Evolutionary conservation across 2,113 vertebrate species (phyloP), one percentile per base, ranked within the genome.

Genomic region (Aptenodytes forsteri): DNA sequence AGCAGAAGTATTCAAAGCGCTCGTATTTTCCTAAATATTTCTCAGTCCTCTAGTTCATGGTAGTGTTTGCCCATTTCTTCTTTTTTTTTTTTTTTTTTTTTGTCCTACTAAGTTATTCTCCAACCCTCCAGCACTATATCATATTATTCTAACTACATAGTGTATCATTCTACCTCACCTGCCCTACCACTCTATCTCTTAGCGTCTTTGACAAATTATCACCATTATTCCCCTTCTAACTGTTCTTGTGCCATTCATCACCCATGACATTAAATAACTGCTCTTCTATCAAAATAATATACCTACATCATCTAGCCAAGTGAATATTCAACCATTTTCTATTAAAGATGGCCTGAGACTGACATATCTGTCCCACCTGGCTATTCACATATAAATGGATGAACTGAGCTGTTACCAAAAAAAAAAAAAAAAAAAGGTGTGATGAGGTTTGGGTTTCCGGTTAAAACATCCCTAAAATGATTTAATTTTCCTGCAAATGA

Each of bases 201-300:
- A 92, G 46, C 4, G 0, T 92, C 88, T 97, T 97, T 97, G 97
- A 98, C 95, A 98, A 98, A 97, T 97, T 97, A 97, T 97, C 90
- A 54, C 91, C 82, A 96, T 97, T 97, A 97, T 95, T 97, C 96
- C 67, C 93, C 78, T 97, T 92, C 95, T 95, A 96, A 97, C 66
- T 96, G 54, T 95, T 96, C 93, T 72, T 84, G 90, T 80, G 83
- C 81, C 75, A 97, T 98, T 96, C 81, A 96, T 97, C 95, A 97
- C 71, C 72, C 66, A 47, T 82, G 96, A 97, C 97, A 91, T 97
- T 97, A 98, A 97, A 95, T 97, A 97, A 98, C 97, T 91, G 90
- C 91, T 97, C 72, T 94, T 97, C 96, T 97, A 95, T 96, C 93
- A 97, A 98, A 97, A 97, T 97, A 97, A 97, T 97, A 96, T 97